These are phyloP conservation scores for Ennomos erosarius DNA, from an alignment of 2,888 invertebrate species.

Conservation along the genomic window DNA sequence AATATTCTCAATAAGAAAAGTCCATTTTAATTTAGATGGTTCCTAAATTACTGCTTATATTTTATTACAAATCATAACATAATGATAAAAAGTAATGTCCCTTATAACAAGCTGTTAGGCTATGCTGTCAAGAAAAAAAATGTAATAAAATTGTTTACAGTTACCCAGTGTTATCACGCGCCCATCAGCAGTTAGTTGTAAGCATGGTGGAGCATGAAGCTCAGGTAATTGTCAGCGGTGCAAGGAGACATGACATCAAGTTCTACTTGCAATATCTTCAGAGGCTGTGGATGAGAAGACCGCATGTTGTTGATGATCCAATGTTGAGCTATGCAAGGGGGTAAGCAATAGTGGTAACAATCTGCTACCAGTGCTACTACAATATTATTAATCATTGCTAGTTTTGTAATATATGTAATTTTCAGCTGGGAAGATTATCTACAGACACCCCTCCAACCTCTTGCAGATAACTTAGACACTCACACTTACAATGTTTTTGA, in stretches of 20 bases:
- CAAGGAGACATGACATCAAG: slow-evolving; percentile 84
- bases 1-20: no score
- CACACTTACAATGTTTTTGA: slow-evolving; percentile 99
- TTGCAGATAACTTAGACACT: slow-evolving; percentile 97
- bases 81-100: no score
- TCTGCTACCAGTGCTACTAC: no score
- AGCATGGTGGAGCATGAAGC: slow-evolving; percentile 87
- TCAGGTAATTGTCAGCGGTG: slow-evolving; percentile 89
- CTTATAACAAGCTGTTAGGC: no score
- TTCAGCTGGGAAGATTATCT: slow-evolving; percentile 96
- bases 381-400: no score
- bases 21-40: no score
- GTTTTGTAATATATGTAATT: slow-evolving; percentile 15
- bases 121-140: no score
- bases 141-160: slow-evolving; percentile 47
- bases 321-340: slow-evolving; percentile 80
- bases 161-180: slow-evolving; percentile 89
- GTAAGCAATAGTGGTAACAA: slow-evolving; percentile 48
- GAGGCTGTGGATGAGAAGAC: slow-evolving; percentile 85
- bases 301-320: slow-evolving; percentile 72
- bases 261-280: slow-evolving; percentile 89
- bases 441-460: slow-evolving; percentile 96
- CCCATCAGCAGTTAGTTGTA: slow-evolving; percentile 88
- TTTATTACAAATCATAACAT: no score
- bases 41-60: no score